phyloP scores from a whole-genome alignment of 2,797 vertebrate genomes.

The Muscicapa comitata region DNA sequence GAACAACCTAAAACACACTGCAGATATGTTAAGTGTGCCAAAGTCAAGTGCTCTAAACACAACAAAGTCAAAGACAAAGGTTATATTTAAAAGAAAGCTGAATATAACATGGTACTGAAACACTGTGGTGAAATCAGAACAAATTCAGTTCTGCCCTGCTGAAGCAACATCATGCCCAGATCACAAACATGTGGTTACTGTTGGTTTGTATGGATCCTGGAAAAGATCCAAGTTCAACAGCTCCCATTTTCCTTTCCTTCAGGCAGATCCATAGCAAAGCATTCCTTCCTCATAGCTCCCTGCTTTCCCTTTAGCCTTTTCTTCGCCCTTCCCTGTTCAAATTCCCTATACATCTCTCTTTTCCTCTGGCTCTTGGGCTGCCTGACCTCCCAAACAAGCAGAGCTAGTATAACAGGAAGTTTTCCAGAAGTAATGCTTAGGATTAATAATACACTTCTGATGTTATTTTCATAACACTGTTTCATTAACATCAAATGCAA shows the following conservation, averaged over 20 bases:
- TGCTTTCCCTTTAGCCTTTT: neutral
- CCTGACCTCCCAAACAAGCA: neutral
- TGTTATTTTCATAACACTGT: neutral
- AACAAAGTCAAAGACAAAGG: neutral
- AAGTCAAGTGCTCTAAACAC: neutral
- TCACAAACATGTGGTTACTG: neutral
- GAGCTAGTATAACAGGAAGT: neutral
- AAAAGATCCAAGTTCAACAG: neutral
- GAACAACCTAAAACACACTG: neutral
- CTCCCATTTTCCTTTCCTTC: neutral
- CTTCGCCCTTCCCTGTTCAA: neutral
- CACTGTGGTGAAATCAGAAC: neutral
- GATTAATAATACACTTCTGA: neutral
- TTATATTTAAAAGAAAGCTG: neutral
- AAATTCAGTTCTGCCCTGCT: neutral
- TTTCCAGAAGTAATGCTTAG: neutral
- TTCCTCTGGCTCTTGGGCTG: neutral
- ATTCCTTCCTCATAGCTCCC: neutral
- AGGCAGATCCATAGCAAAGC: neutral
- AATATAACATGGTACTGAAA: neutral
- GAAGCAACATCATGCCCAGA: neutral
- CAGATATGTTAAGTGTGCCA: neutral
- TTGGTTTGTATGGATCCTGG: neutral
- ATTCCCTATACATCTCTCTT: neutral
- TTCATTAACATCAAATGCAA: constrained; percentile 1